Base-by-base conservation (phyloP, 2,797 vertebrate species). In the Sebastes paucispinis region DNA sequence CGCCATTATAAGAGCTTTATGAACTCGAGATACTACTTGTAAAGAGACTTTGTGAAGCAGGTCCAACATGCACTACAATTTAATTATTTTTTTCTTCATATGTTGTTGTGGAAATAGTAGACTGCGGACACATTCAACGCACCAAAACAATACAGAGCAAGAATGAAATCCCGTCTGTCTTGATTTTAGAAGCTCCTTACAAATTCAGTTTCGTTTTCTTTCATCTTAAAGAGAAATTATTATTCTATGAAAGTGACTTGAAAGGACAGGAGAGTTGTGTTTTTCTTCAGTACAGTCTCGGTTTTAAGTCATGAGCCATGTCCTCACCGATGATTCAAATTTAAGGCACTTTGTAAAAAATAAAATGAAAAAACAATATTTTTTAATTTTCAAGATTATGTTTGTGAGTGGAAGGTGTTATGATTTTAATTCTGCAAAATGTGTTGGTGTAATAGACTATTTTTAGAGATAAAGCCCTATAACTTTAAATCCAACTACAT, bases 131-230 rank as follows among this genome's bases (percentile, higher is more conserved):
- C 63, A 31, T 66, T 65, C 24, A 55, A 71, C 11, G 18, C 57
- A 52, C 29, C 36, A 25, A 18, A 62, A 39, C 65, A 20, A 69
- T 2, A 6, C 8, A 12, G 4, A 2, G 9, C 20, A 2, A n/a
- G 16, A 31, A 20, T 3, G 4, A 27, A 32, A 59, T 27, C 4
- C 8, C 11, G 10, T 8, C 43, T 7, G 55, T 54, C n/a, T 31
- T 54, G 68, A 47, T 57, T 54, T n/a, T 14, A 14, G 39, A 57
- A 5, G 4, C 59, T 60, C 16, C 16, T 10, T 3, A 4, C 13
- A 12, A 20, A 8, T 58, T 29, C 16, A 54, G 29, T 83, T 80
- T 83, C 60, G 43, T 83, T 77, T 77, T 67, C 25, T 67, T 68
- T 14, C 1, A 50, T 25, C n/a, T 58, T 14, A 4, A 25, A 36